Evolutionary conservation across 1,140 invertebrate genomes (phyloP).

Genomic region (Drosophila cardini): DNA sequence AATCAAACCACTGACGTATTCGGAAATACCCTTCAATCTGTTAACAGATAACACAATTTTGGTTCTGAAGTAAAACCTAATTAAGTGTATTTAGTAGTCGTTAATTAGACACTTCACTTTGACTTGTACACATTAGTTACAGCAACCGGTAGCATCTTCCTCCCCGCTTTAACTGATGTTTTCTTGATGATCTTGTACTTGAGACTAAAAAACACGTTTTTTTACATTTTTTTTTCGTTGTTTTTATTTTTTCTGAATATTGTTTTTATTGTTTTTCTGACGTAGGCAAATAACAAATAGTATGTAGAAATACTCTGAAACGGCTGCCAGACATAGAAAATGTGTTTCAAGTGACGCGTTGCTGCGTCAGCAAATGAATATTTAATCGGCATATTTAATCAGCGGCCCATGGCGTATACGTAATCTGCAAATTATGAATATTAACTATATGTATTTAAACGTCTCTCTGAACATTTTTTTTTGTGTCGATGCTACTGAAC

Average conservation of each 20-base stretch:
- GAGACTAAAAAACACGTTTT: slow-evolving; percentile 43
- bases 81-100: slow-evolving; percentile 28
- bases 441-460: slow-evolving; percentile 25
- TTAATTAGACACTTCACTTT: slow-evolving; percentile 32
- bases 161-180: slow-evolving; percentile 13
- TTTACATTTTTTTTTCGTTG: slow-evolving; percentile 4
- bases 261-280: slow-evolving; percentile 48
- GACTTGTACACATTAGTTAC: slow-evolving; percentile 13
- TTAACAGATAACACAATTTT: slow-evolving; percentile 1
- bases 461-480: not conserved
- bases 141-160: slow-evolving; percentile 42
- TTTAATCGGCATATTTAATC: slow-evolving; percentile 77
- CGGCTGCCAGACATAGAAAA: slow-evolving; percentile 36
- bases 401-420: slow-evolving; percentile 45
- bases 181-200: slow-evolving; percentile 43
- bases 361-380: slow-evolving; percentile 81
- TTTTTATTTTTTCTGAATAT: slow-evolving; percentile 4
- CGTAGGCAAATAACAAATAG: slow-evolving; percentile 70
- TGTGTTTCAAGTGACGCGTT: slow-evolving; percentile 70
- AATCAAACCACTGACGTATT: slow-evolving; percentile 7
- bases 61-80: not conserved
- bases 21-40: slow-evolving; percentile 13
- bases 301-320: slow-evolving; percentile 29
- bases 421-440: slow-evolving; percentile 52
- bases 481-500: slow-evolving; percentile 4